A percentile compares a stretch with the other conserved stretches of the same genome.
Evolutionary conservation across 2,113 vertebrate genomes (phyloP).

Genomic region (Phodopus roborovskii): DNA sequence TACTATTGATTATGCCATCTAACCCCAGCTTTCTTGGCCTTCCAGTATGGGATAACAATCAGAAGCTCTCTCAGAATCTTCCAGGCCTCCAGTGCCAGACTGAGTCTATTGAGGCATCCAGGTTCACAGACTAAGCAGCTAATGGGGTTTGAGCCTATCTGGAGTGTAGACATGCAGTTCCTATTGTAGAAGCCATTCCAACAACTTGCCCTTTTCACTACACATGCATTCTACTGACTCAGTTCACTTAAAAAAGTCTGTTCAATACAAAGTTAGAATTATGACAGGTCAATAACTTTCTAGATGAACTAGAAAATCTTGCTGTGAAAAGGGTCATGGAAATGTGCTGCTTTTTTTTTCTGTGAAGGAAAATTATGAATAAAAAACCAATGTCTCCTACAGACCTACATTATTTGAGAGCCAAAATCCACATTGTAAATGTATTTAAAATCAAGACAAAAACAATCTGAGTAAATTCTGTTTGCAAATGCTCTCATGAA

Average conservation of each 20-base stretch:
- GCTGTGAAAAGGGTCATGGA: not conserved
- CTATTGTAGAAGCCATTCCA: not conserved
- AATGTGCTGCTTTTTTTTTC: not conserved
- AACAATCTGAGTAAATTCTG: not conserved
- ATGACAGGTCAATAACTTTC: not conserved
- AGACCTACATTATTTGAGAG: not conserved
- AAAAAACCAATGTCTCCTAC: not conserved
- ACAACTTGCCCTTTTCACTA: not conserved
- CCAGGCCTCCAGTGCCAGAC: not conserved
- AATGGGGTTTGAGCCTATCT: not conserved
- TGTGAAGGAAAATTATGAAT: not conserved
- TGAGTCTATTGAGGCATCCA: not conserved
- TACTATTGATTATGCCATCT: not conserved
- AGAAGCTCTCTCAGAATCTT: not conserved
- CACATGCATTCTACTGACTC: not conserved
- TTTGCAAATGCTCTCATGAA: not conserved
- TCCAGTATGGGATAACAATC: not conserved
- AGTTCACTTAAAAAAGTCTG: not conserved
- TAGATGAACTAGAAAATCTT: not conserved
- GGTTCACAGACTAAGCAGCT: not conserved
- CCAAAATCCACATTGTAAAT: not conserved
- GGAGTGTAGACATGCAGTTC: not conserved
- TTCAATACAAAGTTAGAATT: not conserved
- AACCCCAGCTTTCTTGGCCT: not conserved
- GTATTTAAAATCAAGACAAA: slow-evolving; percentile 27